Base-by-base conservation (phyloP, 1,140 invertebrate genomes). In the Nylanderia fulva region DNA sequence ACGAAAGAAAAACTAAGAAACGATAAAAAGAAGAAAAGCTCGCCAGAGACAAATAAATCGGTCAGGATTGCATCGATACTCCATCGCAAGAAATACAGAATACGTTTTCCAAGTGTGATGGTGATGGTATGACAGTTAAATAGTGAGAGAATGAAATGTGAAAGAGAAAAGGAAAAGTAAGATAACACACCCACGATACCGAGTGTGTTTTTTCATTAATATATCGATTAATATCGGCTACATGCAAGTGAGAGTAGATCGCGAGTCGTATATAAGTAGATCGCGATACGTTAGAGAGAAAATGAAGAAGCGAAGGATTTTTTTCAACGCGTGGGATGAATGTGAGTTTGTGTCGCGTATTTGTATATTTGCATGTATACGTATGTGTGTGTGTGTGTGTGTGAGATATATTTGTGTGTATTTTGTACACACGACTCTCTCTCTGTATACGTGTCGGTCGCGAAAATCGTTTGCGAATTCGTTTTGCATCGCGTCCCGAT, bases 201-300 rank as follows among this genome's bases (percentile, higher is more conserved):
- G 52, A 71, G 24, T 56, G 64, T 45, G 77, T n/a, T 18, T 82
- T n/a, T 18, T 82, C 36, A 39, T 33, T 58, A 33, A 33, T 33
- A 33, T 33, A 33, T 33, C 29, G 29, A 33, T 33, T 33, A 63
- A 79, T 79, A 79, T 79, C 58, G 80, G 87, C 33, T 88, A n/a
- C 86, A 88, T 88, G 86, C 86, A 88, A 66, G 64, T 88, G 86
- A 88, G 63, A 64, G 69, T 60, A 77, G 56, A 48, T 88, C 80
- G 71, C 75, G 64, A 77, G 42, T 87, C 39, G 36, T 69, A 84
- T 69, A 84, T 33, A 3, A 33, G 29, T 33, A 33, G 29, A 33
- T 68, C 36, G 69, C 72, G 54, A 39, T 68, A 69, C 80, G 56
- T 76, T 64, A 58, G 64, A 84, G 68, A 85, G 27, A 85, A n/a